A percentile compares a stretch with the other conserved stretches of the same genome.
Evolutionary conservation across 2,797 vertebrate species (phyloP).

Genomic region (Notoglanidium macrostoma): DNA sequence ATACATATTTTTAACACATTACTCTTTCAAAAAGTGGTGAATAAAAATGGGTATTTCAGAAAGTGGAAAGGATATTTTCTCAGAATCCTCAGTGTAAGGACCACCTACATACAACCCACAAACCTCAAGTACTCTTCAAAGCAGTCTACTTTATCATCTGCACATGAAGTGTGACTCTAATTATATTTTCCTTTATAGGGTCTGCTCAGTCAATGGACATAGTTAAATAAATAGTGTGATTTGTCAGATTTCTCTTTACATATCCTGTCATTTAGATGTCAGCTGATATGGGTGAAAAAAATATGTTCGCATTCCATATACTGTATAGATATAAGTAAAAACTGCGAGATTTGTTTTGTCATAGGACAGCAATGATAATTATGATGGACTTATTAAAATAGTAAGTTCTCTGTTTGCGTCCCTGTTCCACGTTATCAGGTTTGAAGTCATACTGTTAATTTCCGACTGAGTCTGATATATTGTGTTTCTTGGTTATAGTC

Average conservation of each 20-base stretch:
- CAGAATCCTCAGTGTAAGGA: background rate
- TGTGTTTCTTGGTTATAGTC: background rate
- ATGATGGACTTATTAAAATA: background rate
- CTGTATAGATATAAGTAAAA: background rate
- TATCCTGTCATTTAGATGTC: background rate
- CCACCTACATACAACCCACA: background rate
- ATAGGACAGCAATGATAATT: background rate
- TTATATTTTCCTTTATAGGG: background rate
- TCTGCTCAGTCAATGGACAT: background rate
- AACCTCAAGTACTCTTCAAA: background rate
- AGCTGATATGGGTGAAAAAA: background rate
- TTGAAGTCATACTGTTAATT: background rate
- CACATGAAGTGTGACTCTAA: background rate
- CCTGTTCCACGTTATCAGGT: background rate
- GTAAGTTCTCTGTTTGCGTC: background rate
- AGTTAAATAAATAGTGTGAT: background rate
- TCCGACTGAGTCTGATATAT: background rate
- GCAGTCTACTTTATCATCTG: background rate
- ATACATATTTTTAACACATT: background rate
- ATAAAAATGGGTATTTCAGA: background rate
- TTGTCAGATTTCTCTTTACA: background rate
- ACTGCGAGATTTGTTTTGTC: background rate
- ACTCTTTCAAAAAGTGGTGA: background rate
- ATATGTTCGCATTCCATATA: background rate
- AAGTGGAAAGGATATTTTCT: background rate